Base-by-base conservation (phyloP, 2,797 vertebrate genomes). In the Anas bernieri region DNA sequence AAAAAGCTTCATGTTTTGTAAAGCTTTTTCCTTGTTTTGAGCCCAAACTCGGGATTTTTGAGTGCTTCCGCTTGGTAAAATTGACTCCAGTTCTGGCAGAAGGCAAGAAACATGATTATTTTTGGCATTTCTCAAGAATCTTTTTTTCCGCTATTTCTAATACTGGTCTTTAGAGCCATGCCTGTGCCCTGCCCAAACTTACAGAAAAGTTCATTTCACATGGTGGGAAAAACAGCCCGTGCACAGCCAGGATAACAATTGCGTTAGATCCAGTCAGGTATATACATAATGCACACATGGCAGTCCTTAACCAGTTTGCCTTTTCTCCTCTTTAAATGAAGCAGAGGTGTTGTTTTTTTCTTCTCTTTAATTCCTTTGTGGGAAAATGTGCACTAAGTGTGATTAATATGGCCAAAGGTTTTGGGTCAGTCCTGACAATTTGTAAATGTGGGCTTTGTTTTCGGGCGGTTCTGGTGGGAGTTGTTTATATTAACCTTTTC, bases 21-120 rank as follows among this genome's bases (percentile, higher is more conserved):
- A 83, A 74, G 52, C n/a, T 79, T 33, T 85, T 89, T 45, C 58
- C 79, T 83, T 83, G 35, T 92, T 85, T 77, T 72, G 45, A 92
- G 79, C 56, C 62, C 54, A 84, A 83, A 83, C 64, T 50, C 4
- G 3, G 37, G 37, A 77, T 88, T 94, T 93, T 66, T 87, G 33
- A 94, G 39, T 78, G 78, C 68, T 94, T 94, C 75, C 6, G 7
- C 68, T 86, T 88, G 86, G 81, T 93, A 80, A 88, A 90, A 92
- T 54, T 78, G 81, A 95, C 81, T 94, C 54, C 22, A 55, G 2
- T 73, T 85, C 69, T 91, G 89, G 83, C 70, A 94, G 75, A 83
- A 95, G 37, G 68, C 74, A 84, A 93, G 68, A 84, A 90, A 90
- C 74, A 79, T 48, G n/a, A 92, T 90, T 92, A 68, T 90, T 96